phyloP scores from a whole-genome alignment of 2,888 invertebrate genomes.

The Brachylomia viminalis region DNA sequence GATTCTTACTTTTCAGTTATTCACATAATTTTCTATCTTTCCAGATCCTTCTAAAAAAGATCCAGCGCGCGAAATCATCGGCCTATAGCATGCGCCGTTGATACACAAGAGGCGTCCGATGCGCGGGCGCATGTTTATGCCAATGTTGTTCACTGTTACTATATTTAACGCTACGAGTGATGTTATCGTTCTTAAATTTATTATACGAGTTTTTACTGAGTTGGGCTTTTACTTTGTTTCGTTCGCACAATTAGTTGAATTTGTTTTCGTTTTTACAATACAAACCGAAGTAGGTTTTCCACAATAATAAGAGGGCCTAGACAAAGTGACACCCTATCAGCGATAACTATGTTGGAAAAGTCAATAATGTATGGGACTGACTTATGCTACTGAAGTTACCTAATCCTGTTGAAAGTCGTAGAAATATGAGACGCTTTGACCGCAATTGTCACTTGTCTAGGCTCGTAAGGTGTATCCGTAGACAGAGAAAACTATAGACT shows the following conservation, averaged over 20 bases:
- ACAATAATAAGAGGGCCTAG: slow-evolving; percentile 1
- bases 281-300: not conserved
- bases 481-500: too few species aligned
- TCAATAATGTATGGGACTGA: too few species aligned
- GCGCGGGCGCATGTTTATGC: slow-evolving; percentile 76
- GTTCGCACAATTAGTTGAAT: not conserved
- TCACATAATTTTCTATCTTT: slow-evolving; percentile 43
- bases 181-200: slow-evolving; percentile 80
- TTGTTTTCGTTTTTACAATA: not conserved
- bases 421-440: too few species aligned
- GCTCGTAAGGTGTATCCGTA: too few species aligned
- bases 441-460: too few species aligned
- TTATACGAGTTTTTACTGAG: slow-evolving; percentile 71
- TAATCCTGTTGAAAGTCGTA: too few species aligned
- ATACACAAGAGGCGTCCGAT: slow-evolving; percentile 81
- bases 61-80: slow-evolving; percentile 88
- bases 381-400: too few species aligned
- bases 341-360: too few species aligned
- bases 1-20: too few species aligned
- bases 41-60: slow-evolving; percentile 87
- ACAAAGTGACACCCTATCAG: too few species aligned
- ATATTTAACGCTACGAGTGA: slow-evolving; percentile 52
- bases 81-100: slow-evolving; percentile 86
- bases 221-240: not conserved
- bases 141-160: slow-evolving; percentile 66